Percentiles rank a stretch among this genome's conserved stretches.
phyloP scores from a whole-genome alignment of 2,888 invertebrate species.

The Pyralis farinalis region DNA sequence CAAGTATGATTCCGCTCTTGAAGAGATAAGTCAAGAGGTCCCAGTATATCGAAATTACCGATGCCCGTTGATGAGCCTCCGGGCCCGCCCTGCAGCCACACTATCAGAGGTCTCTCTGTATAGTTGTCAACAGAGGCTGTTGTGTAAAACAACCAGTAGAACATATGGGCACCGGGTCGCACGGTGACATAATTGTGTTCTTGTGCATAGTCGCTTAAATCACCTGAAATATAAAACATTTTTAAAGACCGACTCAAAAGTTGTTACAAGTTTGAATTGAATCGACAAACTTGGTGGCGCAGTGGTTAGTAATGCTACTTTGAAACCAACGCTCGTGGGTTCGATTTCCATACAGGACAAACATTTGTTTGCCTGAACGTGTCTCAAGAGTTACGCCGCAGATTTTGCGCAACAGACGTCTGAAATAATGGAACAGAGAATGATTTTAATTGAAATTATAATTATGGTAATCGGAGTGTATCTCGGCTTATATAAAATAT shows the following conservation, averaged over 20 bases:
- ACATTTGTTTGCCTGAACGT: not conserved
- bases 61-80: conserved; percentile 89
- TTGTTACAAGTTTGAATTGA: no score
- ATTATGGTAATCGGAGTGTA: no score
- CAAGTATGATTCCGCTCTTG: conserved; percentile 87
- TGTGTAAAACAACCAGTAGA: conserved; percentile 93
- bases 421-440: no score
- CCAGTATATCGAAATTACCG: conserved; percentile 94
- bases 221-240: conserved; percentile 28
- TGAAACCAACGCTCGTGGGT: no score
- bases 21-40: conserved; percentile 84
- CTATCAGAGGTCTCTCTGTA: conserved; percentile 87
- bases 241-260: no score
- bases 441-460: no score
- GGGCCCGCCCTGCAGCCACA: conserved; percentile 95
- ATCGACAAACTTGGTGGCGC: no score
- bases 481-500: no score
- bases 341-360: no score
- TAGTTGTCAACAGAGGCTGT: conserved; percentile 81
- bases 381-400: no score
- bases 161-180: conserved; percentile 88
- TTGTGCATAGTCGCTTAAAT: conserved; percentile 83
- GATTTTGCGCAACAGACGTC: no score
- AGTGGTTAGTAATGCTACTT: no score
- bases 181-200: conserved; percentile 89